Conservation (phyloP, 2,888 invertebrate genomes). For the Lathronympha strigana region DNA sequence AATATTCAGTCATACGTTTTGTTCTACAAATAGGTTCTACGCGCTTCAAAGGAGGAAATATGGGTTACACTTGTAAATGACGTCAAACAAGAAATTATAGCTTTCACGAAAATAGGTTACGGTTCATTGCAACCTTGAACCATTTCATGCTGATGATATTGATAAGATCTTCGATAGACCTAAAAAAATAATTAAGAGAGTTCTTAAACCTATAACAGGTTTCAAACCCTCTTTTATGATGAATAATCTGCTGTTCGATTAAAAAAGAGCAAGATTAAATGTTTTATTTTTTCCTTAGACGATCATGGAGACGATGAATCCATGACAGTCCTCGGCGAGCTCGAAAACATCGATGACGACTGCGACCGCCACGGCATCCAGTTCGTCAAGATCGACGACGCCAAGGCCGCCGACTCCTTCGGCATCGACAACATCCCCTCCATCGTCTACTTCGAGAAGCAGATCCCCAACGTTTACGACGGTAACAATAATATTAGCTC, state of each 20-base stretch:
- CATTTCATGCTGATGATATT: slow-evolving; percentile 8
- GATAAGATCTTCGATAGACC: too few relatives aligned
- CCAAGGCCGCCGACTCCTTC: slow-evolving; percentile 92
- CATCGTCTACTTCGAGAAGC: slow-evolving; percentile 96
- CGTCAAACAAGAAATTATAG: slow-evolving; percentile 35
- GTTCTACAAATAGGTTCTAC: slow-evolving; percentile 36
- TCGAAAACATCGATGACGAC: slow-evolving; percentile 97
- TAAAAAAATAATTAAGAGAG: too few relatives aligned
- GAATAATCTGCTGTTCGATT: not conserved
- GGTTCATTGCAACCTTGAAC: slow-evolving; percentile 26
- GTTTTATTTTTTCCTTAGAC: too few relatives aligned
- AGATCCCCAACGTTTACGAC: slow-evolving; percentile 96
- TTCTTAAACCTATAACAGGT: too few relatives aligned
- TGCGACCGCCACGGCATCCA: slow-evolving; percentile 96
- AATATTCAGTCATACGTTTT: slow-evolving; percentile 8
- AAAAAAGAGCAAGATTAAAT: slow-evolving; percentile 25
- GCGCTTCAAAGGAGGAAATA: slow-evolving; percentile 35
- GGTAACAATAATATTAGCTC: slow-evolving; percentile 78
- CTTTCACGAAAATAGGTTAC: slow-evolving; percentile 28
- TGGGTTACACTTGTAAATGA: slow-evolving; percentile 37
- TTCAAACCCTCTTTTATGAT: too few relatives aligned
- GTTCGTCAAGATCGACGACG: slow-evolving; percentile 96
- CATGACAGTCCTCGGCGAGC: slow-evolving; percentile 92
- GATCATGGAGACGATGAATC: slow-evolving; percentile 95
- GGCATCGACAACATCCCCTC: slow-evolving; percentile 93